These are phyloP conservation scores for Protosalanx chinensis DNA, from an alignment of 2,797 vertebrate genomes.

Conservation along the genomic window DNA sequence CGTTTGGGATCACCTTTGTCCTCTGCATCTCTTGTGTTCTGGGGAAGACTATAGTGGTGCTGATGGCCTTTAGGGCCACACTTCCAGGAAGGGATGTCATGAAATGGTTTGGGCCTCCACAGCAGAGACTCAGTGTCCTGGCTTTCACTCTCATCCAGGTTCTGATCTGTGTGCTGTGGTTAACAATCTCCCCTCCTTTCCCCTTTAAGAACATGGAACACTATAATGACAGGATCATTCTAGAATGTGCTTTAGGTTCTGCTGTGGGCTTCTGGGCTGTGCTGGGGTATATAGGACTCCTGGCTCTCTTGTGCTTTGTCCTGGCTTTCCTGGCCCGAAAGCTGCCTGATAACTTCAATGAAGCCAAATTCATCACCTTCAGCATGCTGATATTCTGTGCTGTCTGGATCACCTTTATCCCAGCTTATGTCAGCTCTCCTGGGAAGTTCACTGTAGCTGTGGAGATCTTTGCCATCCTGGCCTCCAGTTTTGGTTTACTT, in stretches of 20 bases:
- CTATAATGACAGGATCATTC: conserved; percentile 20
- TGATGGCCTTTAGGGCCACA: conserved; percentile 64
- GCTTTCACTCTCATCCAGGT: conserved; percentile 23
- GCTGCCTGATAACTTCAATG: conserved; percentile 19
- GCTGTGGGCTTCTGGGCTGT: conserved; percentile 15
- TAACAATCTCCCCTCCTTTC: conserved; percentile 16
- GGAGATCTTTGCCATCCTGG: conserved; percentile 28
- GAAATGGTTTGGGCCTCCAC: conserved; percentile 60
- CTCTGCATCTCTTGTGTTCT: conserved; percentile 67
- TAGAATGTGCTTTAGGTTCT: conserved; percentile 23
- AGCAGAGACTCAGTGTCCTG: conserved; percentile 39
- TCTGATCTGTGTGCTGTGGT: conserved; percentile 21
- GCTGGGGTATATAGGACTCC: conserved; percentile 18
- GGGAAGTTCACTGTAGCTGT: conserved; percentile 27
- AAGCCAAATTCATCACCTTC: conserved; percentile 25
- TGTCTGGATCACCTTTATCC: conserved; percentile 24
- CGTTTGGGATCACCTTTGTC: conserved; percentile 65
- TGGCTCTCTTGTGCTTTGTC: conserved; percentile 16
- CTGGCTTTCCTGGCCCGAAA: conserved; percentile 27
- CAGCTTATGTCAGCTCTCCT: conserved; percentile 24
- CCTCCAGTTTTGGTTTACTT: conserved; percentile 43
- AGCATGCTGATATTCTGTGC: conserved; percentile 30
- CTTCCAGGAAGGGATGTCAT: conserved; percentile 56
- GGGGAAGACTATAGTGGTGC: conserved; percentile 65
- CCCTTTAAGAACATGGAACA: conserved; percentile 20